Base-by-base conservation (phyloP, 2,113 vertebrate genomes). In the Nipponia nippon region DNA sequence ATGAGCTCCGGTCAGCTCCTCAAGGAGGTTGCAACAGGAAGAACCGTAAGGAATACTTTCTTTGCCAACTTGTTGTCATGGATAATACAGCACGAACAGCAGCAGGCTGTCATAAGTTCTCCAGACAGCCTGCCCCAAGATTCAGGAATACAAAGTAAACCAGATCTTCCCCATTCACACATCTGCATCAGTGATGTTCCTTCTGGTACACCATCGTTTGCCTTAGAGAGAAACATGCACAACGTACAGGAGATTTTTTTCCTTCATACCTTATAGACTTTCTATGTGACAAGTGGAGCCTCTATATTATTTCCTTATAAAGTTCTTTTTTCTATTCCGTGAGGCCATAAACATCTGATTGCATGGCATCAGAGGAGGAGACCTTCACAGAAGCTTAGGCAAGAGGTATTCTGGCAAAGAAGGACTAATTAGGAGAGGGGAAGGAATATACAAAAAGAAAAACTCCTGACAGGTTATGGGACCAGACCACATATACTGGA, bases 41-140 rank as follows among this genome's bases (percentile, higher is more conserved):
- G 56, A 89, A 47, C 46, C 1, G 0, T 20, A 34, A 73, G 47
- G n/a, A 92, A 77, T 32, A 27, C 16, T 72, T 91, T 40, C 66
- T 93, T 94, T 84, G 89, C 65, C 95, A 95, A 69, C 61, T 69
- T 91, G 50, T 81, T 92, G 80, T 90, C 91, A 76, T 76, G 73
- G 83, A 79, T 87, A 91, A 91, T 23, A 69, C 56, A 91, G 56
- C 67, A 87, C 14, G 89, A 93, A 91, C 46, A 86, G 65, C 56
- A 87, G 55, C 42, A 82, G 59, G 49, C 80, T 88, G 79, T 56
- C 4, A 0, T 5, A 59, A 36, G 83, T 67, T 94, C 87, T 79
- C 77, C 83, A 81, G 52, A 76, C 40, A 73, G 59, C 34, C 65
- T 95, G 52, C 11, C 73, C 93, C 36, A 58, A 46, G 90, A 10